Conservation (phyloP, 2,888 invertebrate species). For the Axea sp. region DNA sequence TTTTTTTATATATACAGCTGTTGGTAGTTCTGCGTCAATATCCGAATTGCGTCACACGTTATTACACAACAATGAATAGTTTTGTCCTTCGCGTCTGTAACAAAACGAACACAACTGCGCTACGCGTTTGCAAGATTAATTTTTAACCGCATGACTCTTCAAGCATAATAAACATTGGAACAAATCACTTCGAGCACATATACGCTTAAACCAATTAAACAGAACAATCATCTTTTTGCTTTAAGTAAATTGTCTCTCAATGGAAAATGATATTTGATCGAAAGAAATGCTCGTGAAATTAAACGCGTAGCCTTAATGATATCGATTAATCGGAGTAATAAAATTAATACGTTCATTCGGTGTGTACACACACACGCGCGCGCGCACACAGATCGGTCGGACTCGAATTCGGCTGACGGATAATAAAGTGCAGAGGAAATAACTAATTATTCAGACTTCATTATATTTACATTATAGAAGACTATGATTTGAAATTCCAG, state of each 20-base stretch:
- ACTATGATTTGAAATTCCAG: constrained; percentile 47
- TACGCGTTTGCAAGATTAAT: constrained; percentile 10
- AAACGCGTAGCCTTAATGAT: constrained; percentile 1
- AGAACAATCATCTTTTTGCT: background rate
- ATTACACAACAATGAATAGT: constrained; percentile 49
- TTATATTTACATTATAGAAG: constrained; percentile 39
- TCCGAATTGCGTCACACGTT: constrained; percentile 50
- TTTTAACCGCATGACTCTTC: constrained; percentile 14
- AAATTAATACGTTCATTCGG: constrained; percentile 7
- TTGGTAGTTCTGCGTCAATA: no score
- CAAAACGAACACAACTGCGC: constrained; percentile 8
- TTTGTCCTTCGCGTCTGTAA: constrained; percentile 41
- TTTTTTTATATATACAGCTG: no score
- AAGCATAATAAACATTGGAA: no score
- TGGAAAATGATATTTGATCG: no score
- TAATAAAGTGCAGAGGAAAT: constrained; percentile 25
- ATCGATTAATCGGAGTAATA: constrained; percentile 24
- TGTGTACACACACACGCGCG: no score
- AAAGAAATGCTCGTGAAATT: constrained; percentile 6
- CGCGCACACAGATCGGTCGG: background rate
- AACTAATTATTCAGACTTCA: constrained; percentile 25
- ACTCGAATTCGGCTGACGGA: constrained; percentile 3
- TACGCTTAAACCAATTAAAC: no score
- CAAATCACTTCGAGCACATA: no score
- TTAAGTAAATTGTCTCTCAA: no score